Base-by-base conservation (phyloP, 23 tunicate species). In the Clavelina lepadiformis region DNA sequence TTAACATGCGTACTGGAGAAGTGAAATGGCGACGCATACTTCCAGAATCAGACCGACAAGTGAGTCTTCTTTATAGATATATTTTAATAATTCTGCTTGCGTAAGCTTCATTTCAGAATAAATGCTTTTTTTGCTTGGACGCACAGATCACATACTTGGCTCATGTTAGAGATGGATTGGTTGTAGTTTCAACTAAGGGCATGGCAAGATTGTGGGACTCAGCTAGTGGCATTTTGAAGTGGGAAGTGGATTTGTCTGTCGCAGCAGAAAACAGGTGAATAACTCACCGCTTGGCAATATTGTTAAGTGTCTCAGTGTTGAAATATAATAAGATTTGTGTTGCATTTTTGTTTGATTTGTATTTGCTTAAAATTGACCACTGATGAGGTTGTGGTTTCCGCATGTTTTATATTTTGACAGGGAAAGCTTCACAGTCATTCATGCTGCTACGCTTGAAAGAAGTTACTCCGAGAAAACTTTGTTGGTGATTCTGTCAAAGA, bases 391-490 rank as follows among this genome's bases (percentile, higher is more conserved):
- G 13, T 41, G 11, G 15, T 41, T 41, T 41, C 15, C 15, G 15
- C 15, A 41, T 41, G 55, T 49, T 49, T 3, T 3, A 2, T 21
- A 49, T 3, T 27, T 21, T 49, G 55, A 49, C 29, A 75, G 81
- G 46, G 73, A 76, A 11, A 65, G 58, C 2, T 84, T 62, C 28
- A 24, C 57, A 5, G 49, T 77, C 38, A 5, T 67, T 51, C 78
- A 63, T 45, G 77, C 56, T 28, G 68, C 83, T 22, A 28, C 71
- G 0, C 7, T 84, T 22, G 93, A 84, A 38, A 62, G 65, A 56
- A 68, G 65, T 41, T 84, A 84, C 68, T 27, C 83, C 2, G 93
- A 84, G 64, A 77, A 78, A 51, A 71, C 52, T 46, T 34, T 76
- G 24, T 49, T 84, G 21, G 78, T 70, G 23, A 78, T 70, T n/a